Base-by-base conservation (phyloP, 2,888 invertebrate genomes). In the Gandaritis pyraliata region DNA sequence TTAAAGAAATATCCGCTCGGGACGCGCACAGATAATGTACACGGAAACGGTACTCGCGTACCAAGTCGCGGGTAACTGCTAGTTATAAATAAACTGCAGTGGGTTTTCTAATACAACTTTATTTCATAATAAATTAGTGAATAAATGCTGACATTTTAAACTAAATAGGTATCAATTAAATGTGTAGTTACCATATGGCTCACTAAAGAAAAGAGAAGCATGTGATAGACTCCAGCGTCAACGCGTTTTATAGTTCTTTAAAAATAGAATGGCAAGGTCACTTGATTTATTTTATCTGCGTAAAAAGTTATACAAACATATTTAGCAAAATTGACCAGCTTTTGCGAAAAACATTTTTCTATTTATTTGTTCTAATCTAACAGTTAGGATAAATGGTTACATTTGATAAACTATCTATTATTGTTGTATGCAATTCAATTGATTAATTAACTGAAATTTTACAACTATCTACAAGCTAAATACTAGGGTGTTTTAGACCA, bases 401-500 rank as follows among this genome's bases (percentile, higher is more conserved):
- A 64, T 66, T 70, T 57, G 59, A 67, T 68, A 66, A 50, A 49
- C 69, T 71, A 71, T 69, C 69, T 71, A 70, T 43, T 39, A 53
- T 60, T 64, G 55, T 46, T 43, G 39, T 64, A 59, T 51, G 64
- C 64, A 46, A 57, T 46, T 45, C 10, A 43, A 56, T 46, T 46
- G 46, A 18, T 39, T 48, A 60, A 18, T 39, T 10, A 59, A 65
- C 64, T 57, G 60, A 48, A 65, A 61, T 65, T 61, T 64, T 48
- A 51, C 39, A 15, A 45, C 59, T 64, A 50, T 54, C 54, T 58
- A 58, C 51, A 50, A 57, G 18, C 33, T n/a, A 47, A 54, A 49
- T 61, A 76, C 69, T 78, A 80, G 51, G 73, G 80, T 29, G 87
- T 77, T 72, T 74, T 87, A 1, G 81, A 76, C 88, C 88, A 91